A percentile compares a stretch with the other conserved stretches of the same genome.
Conservation (phyloP, 2,113 vertebrate species). For the Machaerirhynchus nigripectus region DNA sequence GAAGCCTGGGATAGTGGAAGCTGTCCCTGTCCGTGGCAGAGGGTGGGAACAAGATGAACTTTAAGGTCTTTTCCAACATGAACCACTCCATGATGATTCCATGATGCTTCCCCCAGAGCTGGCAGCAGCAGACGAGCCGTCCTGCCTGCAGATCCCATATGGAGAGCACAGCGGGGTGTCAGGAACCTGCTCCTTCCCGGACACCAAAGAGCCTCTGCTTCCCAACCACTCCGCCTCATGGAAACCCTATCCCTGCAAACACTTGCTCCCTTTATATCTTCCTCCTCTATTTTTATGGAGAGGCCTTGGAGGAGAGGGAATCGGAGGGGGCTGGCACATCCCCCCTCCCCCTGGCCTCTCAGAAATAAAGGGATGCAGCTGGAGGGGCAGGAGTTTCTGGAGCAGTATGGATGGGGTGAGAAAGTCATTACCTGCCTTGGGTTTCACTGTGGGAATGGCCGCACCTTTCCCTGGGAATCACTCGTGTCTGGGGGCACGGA, state of each 20-base stretch:
- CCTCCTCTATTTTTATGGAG: neutral
- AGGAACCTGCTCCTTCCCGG: neutral
- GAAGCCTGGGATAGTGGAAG: accelerated
- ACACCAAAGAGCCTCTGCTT: neutral
- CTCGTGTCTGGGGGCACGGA: neutral
- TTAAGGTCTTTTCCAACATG: neutral
- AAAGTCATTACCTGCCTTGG: constrained; percentile 70
- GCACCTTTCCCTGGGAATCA: constrained; percentile 38
- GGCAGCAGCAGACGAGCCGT: neutral
- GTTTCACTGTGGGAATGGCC: constrained; percentile 61
- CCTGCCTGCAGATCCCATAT: neutral
- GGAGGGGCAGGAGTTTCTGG: constrained; percentile 24
- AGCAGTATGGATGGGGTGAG: constrained; percentile 66
- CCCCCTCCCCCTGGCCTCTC: neutral
- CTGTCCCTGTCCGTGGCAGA: neutral
- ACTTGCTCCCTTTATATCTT: constrained; percentile 45
- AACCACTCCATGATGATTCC: neutral
- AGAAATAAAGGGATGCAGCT: constrained; percentile 57
- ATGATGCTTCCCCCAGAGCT: neutral
- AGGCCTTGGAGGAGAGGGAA: neutral
- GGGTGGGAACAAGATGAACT: accelerated
- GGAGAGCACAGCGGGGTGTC: neutral
- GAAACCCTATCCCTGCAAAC: constrained; percentile 47
- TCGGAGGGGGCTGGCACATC: neutral
- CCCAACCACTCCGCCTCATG: neutral